A percentile compares a stretch with the other conserved stretches of the same genome.
These are phyloP conservation scores for Oxyura jamaicensis DNA, from an alignment of 2,113 vertebrate genomes.

Conservation along the genomic window DNA sequence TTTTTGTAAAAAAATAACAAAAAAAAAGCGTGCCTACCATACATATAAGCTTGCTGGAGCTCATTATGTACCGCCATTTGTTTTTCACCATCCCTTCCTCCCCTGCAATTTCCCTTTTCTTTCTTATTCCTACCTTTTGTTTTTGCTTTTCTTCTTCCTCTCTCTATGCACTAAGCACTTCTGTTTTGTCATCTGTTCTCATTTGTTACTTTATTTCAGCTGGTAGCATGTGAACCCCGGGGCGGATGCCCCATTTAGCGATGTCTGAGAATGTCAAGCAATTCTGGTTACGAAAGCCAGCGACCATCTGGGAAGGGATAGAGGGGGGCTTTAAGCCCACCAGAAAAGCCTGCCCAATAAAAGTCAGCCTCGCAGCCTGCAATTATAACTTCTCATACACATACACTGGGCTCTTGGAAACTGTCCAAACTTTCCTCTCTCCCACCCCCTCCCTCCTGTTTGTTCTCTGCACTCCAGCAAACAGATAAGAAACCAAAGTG, in stretches of 20 bases:
- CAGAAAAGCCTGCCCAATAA: constrained; percentile 73
- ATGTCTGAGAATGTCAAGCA: constrained; percentile 39
- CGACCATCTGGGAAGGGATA: constrained; percentile 43
- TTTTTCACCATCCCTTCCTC: not conserved
- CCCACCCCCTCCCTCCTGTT: not conserved
- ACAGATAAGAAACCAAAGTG: constrained; percentile 21
- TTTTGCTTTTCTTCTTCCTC: constrained; percentile 52
- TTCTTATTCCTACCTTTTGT: constrained; percentile 58
- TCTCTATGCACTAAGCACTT: not conserved
- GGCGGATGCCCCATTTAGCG: constrained; percentile 9
- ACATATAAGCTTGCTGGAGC: not conserved
- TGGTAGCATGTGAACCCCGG: constrained; percentile 1
- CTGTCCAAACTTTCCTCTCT: constrained; percentile 46
- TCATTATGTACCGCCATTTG: not conserved
- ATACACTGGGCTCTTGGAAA: constrained; percentile 62
- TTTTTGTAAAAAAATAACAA: not conserved
- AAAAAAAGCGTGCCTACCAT: not conserved
- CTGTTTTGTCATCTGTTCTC: constrained; percentile 62
- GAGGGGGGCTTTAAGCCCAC: constrained; percentile 48
- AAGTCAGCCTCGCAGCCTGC: constrained; percentile 54
- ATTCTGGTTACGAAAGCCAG: constrained; percentile 52
- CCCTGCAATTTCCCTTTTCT: not conserved
- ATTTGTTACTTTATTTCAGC: constrained; percentile 63
- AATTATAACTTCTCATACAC: constrained; percentile 67
- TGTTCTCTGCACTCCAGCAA: not conserved